These are phyloP conservation scores for Pheosia gnoma DNA, from an alignment of 2,888 invertebrate genomes.

Conservation along the genomic window DNA sequence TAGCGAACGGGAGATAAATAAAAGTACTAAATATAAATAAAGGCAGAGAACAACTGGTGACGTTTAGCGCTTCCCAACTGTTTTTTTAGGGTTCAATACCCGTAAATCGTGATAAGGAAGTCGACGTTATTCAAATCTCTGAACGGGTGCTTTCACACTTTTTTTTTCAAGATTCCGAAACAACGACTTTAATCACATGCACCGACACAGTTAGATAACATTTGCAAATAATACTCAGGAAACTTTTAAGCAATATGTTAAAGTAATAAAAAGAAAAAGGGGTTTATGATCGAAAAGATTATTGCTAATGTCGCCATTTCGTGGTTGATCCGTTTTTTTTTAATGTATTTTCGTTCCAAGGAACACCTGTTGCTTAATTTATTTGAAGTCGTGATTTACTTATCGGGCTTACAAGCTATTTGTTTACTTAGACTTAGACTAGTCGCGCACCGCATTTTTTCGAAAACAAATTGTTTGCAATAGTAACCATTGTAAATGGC, in stretches of 20 bases:
- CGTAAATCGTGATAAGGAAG: conserved; percentile 34
- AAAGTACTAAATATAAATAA: conserved; percentile 44
- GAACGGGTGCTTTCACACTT: conserved; percentile 14
- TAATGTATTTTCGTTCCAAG: conserved; percentile 52
- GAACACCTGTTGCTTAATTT: conserved; percentile 67
- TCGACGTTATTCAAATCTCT: conserved; percentile 20
- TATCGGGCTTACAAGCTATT: conserved; percentile 38
- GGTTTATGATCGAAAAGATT: conserved; percentile 23
- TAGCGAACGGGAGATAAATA: conserved; percentile 51
- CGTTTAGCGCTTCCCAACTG: conserved; percentile 40
- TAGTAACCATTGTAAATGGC: too few species aligned
- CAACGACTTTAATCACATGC: background rate
- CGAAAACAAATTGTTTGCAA: too few species aligned
- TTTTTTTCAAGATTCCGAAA: conserved; percentile 4
- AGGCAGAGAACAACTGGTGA: conserved; percentile 31
- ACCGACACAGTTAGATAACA: background rate
- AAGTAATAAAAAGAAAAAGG: conserved; percentile 11
- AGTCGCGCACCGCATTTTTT: conserved; percentile 33
- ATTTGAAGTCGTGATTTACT: conserved; percentile 52
- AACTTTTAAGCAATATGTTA: background rate
- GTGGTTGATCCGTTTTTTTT: conserved; percentile 45
- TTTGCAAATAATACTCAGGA: background rate
- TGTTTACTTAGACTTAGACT: conserved; percentile 48
- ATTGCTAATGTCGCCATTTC: conserved; percentile 36
- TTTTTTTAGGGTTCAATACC: conserved; percentile 42